A percentile compares a stretch with the other conserved stretches of the same genome.
phyloP scores from a whole-genome alignment of 2,888 invertebrate genomes.

The Melangyna quadrimaculata region DNA sequence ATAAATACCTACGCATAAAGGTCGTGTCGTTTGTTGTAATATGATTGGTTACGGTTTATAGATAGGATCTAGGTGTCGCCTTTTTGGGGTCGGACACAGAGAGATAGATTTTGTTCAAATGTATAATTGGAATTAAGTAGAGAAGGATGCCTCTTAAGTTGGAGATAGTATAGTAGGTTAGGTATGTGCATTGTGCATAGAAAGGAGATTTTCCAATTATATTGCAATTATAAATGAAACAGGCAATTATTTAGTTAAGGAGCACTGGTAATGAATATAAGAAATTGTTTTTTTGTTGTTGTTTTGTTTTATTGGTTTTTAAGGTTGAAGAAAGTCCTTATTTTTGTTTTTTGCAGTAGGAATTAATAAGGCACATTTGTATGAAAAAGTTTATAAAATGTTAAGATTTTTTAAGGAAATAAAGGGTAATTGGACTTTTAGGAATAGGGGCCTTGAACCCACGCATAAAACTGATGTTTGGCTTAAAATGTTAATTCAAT shows the following conservation, averaged over 20 bases:
- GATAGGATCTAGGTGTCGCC: constrained; percentile 69
- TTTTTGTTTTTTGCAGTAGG: neutral
- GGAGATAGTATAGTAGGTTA: neutral
- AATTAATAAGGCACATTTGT: neutral
- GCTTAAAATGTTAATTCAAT: too few species aligned
- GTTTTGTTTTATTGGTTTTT: neutral
- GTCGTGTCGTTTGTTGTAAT: constrained; percentile 60
- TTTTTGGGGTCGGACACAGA: constrained; percentile 47
- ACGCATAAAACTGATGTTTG: neutral
- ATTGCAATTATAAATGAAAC: constrained; percentile 42
- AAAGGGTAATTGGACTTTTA: neutral
- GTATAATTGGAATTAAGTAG: constrained; percentile 54
- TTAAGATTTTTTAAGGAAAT: neutral
- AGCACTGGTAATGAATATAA: neutral
- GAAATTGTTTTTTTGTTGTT: too few species aligned
- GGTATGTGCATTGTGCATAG: neutral
- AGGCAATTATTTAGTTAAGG: constrained; percentile 21
- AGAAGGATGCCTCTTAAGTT: neutral
- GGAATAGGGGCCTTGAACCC: neutral
- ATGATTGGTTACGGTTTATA: constrained; percentile 60
- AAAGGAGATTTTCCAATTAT: constrained; percentile 35
- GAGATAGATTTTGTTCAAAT: constrained; percentile 22
- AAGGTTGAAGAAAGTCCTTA: neutral
- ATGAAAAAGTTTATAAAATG: neutral
- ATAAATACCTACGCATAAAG: constrained; percentile 53